These are phyloP conservation scores for Hipposideros larvatus DNA, from an alignment of 2,797 vertebrate genomes.

Conservation along the genomic window DNA sequence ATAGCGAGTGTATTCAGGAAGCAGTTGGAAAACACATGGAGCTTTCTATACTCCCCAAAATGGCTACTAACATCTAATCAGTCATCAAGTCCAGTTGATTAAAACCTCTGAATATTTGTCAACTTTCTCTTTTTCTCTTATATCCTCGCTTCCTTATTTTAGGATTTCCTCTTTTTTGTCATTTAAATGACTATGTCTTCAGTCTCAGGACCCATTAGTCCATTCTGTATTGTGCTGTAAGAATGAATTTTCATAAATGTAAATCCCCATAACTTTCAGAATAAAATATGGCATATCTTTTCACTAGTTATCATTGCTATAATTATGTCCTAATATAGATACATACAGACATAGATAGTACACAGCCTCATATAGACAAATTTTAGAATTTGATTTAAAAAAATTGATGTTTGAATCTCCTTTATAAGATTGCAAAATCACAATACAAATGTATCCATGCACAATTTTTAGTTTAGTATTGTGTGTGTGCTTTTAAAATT, in stretches of 20 bases:
- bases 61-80: not conserved
- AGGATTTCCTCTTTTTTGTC: not conserved
- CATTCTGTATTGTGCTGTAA: constrained; percentile 40
- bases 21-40: not conserved
- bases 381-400: constrained; percentile 35
- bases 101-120: constrained; percentile 56
- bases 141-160: constrained; percentile 19
- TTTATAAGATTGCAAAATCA: constrained; percentile 35
- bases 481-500: constrained; percentile 21
- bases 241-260: constrained; percentile 55
- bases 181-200: constrained; percentile 27
- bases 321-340: not conserved
- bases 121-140: constrained; percentile 15
- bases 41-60: constrained; percentile 22
- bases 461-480: constrained; percentile 48
- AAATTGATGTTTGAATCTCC: constrained; percentile 17
- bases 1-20: constrained; percentile 19
- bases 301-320: constrained; percentile 37
- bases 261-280: constrained; percentile 4
- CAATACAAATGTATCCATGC: constrained; percentile 17
- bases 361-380: not conserved
- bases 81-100: not conserved
- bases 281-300: not conserved
- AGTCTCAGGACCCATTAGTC: not conserved
- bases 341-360: not conserved